Percentiles rank a stretch among this genome's conserved stretches.
These are phyloP conservation scores for Neopelma chrysocephalum DNA, from an alignment of 2,797 vertebrate species.

Conservation along the genomic window DNA sequence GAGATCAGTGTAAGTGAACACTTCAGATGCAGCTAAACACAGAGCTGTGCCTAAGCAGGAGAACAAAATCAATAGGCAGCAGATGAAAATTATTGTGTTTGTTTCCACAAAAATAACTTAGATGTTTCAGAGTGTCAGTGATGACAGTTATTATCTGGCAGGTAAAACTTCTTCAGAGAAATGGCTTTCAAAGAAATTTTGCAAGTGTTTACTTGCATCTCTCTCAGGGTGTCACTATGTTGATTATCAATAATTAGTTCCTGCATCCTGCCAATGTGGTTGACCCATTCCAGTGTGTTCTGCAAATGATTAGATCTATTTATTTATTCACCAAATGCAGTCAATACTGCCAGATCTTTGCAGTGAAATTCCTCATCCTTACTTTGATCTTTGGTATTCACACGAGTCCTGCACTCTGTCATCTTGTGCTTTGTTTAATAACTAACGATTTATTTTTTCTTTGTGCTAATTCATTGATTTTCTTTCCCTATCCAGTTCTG, in stretches of 20 bases:
- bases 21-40: neutral
- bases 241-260: neutral
- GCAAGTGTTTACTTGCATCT: neutral
- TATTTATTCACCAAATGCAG: neutral
- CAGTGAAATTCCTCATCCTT: neutral
- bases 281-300: neutral
- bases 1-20: neutral
- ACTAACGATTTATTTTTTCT: neutral
- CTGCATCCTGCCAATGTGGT: neutral
- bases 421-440: neutral
- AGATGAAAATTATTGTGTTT: neutral
- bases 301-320: neutral
- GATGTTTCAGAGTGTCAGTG: neutral
- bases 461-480: neutral
- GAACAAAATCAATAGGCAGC: neutral
- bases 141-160: neutral
- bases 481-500: neutral
- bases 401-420: neutral
- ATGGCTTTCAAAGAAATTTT: neutral
- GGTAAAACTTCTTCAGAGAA: neutral
- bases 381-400: neutral
- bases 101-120: neutral
- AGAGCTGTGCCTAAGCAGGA: neutral
- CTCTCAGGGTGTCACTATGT: neutral
- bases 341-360: neutral